Evolutionary conservation across 2,113 vertebrate genomes (phyloP).

Genomic region (Pterocles gutturalis): DNA sequence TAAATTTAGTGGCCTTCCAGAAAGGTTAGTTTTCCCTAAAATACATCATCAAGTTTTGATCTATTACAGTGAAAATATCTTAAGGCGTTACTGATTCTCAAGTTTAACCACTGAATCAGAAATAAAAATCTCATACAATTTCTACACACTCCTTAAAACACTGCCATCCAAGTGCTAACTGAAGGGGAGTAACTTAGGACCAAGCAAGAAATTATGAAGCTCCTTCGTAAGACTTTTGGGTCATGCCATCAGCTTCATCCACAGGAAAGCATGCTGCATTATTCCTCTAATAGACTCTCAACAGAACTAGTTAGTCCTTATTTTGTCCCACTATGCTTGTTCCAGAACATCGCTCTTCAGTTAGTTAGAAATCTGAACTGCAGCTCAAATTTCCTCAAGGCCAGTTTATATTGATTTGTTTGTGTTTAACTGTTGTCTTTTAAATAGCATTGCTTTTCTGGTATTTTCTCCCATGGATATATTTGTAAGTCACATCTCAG

Average conservation of each 20-base stretch:
- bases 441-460: slow-evolving; percentile 22
- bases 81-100: neutral
- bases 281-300: neutral
- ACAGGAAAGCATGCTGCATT: neutral
- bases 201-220: neutral
- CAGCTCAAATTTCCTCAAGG: slow-evolving; percentile 7
- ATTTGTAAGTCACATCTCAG: slow-evolving; percentile 20
- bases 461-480: slow-evolving; percentile 44
- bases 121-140: neutral
- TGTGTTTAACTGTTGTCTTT: slow-evolving; percentile 22
- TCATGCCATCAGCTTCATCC: neutral
- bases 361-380: neutral
- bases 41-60: neutral
- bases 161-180: neutral
- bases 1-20: neutral
- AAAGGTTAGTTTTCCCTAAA: neutral
- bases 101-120: neutral
- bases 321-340: neutral
- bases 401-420: neutral
- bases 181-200: neutral
- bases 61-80: neutral
- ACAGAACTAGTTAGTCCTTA: neutral
- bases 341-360: neutral
- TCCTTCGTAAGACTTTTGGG: neutral
- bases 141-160: neutral